phyloP scores from a whole-genome alignment of 2,888 invertebrate genomes.

The Conops quadrifasciatus region DNA sequence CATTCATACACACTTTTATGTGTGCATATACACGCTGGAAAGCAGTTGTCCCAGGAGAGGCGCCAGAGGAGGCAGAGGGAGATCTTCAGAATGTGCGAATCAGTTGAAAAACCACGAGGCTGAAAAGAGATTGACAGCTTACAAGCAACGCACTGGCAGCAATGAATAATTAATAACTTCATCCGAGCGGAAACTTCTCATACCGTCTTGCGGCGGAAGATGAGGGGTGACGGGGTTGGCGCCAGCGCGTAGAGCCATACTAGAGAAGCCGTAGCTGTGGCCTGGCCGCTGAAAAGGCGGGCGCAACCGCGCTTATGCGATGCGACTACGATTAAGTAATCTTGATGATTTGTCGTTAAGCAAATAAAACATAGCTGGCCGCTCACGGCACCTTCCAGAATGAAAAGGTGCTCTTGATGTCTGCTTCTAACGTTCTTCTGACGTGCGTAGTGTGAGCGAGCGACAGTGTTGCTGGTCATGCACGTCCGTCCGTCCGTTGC shows the following conservation, averaged over 20 bases:
- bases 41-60: neutral
- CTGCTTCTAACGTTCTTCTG: too few relatives aligned
- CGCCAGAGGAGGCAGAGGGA: neutral
- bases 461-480: neutral
- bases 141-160: conserved; percentile 28
- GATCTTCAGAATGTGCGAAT: neutral
- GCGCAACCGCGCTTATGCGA: neutral
- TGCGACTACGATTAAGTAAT: conserved; percentile 7
- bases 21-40: neutral
- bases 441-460: neutral
- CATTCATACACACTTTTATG: neutral
- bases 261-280: neutral
- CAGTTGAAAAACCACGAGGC: neutral
- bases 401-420: too few relatives aligned
- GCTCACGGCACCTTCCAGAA: too few relatives aligned
- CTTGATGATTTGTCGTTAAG: conserved; percentile 17
- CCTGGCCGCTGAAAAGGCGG: neutral
- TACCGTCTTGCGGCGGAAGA: neutral
- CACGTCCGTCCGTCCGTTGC: neutral
- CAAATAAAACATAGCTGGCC: conserved; percentile 2
- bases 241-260: neutral
- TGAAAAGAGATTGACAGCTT: conserved; percentile 15
- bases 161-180: conserved; percentile 56
- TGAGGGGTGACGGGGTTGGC: neutral
- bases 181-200: conserved; percentile 56